phyloP scores from a whole-genome alignment of 2,797 vertebrate species.

The Epinephelus awoara region DNA sequence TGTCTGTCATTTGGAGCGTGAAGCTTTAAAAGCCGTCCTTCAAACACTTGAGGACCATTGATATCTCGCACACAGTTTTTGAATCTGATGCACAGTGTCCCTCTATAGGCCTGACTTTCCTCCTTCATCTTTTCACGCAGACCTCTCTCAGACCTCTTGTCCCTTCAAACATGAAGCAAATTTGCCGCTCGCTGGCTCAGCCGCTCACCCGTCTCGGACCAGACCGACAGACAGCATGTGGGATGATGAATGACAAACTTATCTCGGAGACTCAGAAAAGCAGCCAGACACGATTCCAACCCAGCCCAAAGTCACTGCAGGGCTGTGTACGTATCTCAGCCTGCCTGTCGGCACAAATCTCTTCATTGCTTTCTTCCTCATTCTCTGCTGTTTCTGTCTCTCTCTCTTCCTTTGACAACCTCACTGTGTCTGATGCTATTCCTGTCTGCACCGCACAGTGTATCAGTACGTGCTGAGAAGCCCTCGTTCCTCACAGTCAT shows the following conservation, averaged over 20 bases:
- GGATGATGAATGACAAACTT: slow-evolving; percentile 67
- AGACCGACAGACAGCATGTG: slow-evolving; percentile 15
- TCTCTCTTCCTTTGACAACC: slow-evolving; percentile 38
- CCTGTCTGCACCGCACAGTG: slow-evolving; percentile 41
- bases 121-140: slow-evolving; percentile 18
- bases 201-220: slow-evolving; percentile 27
- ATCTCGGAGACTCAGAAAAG: slow-evolving; percentile 61
- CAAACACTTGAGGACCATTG: background rate
- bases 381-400: slow-evolving; percentile 1
- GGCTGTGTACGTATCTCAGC: slow-evolving; percentile 35
- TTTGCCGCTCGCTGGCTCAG: slow-evolving; percentile 27
- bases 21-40: slow-evolving; percentile 11
- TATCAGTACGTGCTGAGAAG: slow-evolving; percentile 27
- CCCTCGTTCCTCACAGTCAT: slow-evolving; percentile 18
- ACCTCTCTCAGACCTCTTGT: slow-evolving; percentile 6
- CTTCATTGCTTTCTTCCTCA: slow-evolving; percentile 37
- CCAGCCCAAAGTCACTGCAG: slow-evolving; percentile 44
- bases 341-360: slow-evolving; percentile 49
- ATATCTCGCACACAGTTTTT: background rate
- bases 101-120: background rate
- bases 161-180: slow-evolving; percentile 35
- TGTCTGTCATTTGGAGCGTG: background rate
- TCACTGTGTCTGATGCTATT: slow-evolving; percentile 60
- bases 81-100: background rate
- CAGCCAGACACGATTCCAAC: slow-evolving; percentile 46